Conservation (phyloP, 1,140 invertebrate species). For the Aphelinus atriplicis region DNA sequence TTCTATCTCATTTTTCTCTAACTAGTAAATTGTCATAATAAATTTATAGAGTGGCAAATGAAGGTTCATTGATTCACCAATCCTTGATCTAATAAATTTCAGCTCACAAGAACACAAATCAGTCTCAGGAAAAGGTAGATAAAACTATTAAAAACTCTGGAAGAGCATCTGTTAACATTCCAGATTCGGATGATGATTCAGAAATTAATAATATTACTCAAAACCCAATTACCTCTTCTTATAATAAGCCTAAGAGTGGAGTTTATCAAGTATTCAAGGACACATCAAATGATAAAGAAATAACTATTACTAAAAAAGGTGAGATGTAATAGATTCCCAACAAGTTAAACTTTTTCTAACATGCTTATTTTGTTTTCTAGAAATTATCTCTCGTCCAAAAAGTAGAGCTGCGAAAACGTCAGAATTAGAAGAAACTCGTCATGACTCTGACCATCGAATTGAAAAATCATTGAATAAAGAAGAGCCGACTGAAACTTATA, state of each 20-base stretch:
- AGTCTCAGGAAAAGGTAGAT: background rate
- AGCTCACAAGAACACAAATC: slow-evolving; percentile 2
- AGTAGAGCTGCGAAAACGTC: background rate
- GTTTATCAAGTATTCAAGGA: background rate
- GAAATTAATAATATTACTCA: slow-evolving; percentile 22
- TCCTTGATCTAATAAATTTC: background rate
- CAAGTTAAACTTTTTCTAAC: background rate
- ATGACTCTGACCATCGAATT: background rate
- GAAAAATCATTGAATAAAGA: background rate
- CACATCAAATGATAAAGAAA: slow-evolving; percentile 3
- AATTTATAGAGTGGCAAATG: too few species aligned
- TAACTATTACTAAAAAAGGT: slow-evolving; percentile 10
- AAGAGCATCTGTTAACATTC: background rate
- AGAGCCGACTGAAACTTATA: background rate
- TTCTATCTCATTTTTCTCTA: too few species aligned
- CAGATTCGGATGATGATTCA: slow-evolving; percentile 22
- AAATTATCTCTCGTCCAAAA: slow-evolving; percentile 8
- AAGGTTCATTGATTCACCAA: too few species aligned
- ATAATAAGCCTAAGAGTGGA: slow-evolving; percentile 7
- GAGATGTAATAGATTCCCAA: background rate
- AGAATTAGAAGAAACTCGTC: background rate
- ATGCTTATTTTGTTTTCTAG: background rate
- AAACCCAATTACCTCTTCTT: background rate
- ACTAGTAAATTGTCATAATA: too few species aligned
- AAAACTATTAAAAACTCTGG: slow-evolving; percentile 1